Percentiles rank a stretch among this genome's conserved stretches.
Conservation (phyloP, 2,797 vertebrate genomes). For the Nasua narica region DNA sequence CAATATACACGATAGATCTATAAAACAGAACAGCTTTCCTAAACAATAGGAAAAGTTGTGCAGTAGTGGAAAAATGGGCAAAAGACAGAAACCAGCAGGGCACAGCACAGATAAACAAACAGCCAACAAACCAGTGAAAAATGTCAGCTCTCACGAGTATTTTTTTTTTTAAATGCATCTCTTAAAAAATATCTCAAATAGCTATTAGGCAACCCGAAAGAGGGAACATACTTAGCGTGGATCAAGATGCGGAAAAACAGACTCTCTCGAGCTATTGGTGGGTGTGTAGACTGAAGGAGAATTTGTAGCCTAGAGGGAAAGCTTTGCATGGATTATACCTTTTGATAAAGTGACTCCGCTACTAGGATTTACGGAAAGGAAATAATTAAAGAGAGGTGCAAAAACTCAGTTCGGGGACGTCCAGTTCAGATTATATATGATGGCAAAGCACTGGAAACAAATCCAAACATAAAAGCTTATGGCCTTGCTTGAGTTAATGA, state of each 20-base stretch:
- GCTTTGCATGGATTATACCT: not conserved
- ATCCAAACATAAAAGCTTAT: conserved; percentile 14
- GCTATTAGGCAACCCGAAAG: not conserved
- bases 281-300: not conserved
- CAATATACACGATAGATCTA: not conserved
- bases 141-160: not conserved
- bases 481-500: conserved; percentile 19
- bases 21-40: not conserved
- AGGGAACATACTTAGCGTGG: not conserved
- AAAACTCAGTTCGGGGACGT: not conserved
- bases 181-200: not conserved
- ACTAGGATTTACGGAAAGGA: not conserved
- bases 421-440: not conserved
- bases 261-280: not conserved
- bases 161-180: not conserved
- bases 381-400: conserved; percentile 16
- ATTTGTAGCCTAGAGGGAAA: not conserved
- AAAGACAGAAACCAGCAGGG: not conserved
- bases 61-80: not conserved
- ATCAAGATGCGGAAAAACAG: not conserved
- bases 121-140: not conserved
- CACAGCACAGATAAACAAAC: not conserved
- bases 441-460: not conserved
- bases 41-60: not conserved
- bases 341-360: conserved; percentile 17